phyloP scores from a whole-genome alignment of 2,888 invertebrate genomes.

The Frankliniella fusca region DNA sequence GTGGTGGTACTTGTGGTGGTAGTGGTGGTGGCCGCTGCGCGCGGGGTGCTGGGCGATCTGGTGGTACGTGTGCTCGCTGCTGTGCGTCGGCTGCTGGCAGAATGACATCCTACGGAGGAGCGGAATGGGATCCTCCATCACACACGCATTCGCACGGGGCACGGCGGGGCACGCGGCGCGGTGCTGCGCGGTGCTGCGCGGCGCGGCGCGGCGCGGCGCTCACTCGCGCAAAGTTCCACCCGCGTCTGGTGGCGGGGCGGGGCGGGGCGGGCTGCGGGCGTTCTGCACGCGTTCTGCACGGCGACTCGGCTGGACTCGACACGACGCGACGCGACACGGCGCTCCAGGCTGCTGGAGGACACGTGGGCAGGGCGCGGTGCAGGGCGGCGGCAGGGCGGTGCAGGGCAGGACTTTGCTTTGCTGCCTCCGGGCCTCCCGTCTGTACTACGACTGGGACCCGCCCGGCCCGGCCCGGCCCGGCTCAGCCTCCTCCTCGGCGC shows the following conservation, averaged over 20 bases:
- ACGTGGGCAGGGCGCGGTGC: not conserved
- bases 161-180: not conserved
- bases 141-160: not conserved
- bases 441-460: too few relatives aligned
- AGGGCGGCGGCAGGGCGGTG: too few relatives aligned
- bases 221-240: not conserved
- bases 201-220: not conserved
- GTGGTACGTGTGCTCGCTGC: not conserved
- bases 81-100: not conserved
- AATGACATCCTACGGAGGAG: conserved; percentile 10
- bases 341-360: not conserved
- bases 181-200: too few relatives aligned
- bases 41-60: not conserved
- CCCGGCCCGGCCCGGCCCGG: not conserved
- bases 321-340: not conserved
- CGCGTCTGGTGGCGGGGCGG: not conserved
- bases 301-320: too few relatives aligned
- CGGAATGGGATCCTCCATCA: conserved; percentile 14
- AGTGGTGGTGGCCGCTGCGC: conserved; percentile 38
- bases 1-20: conserved; percentile 47
- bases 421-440: too few relatives aligned
- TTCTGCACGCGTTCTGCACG: too few relatives aligned
- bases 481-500: conserved; percentile 4
- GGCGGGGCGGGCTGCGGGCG: not conserved
- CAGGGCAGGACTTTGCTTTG: too few relatives aligned